Evolutionary conservation across 2,888 invertebrate species (phyloP).

Genomic region (Cheilosia grossa): DNA sequence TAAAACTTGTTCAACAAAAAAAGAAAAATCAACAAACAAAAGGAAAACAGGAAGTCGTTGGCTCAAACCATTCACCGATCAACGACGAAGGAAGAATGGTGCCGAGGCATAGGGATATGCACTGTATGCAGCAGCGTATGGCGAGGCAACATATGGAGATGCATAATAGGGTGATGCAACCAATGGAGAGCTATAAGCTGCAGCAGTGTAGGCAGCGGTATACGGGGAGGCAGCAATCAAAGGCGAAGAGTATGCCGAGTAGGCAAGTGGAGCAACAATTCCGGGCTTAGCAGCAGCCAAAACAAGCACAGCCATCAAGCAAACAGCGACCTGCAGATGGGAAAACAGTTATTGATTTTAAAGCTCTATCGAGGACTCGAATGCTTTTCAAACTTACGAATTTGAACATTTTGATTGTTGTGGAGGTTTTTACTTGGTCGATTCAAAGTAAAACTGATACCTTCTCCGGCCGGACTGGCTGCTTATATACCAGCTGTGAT

Average conservation of each 20-base stretch:
- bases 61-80: slow-evolving; percentile 31
- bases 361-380: neutral
- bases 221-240: slow-evolving; percentile 76
- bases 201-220: slow-evolving; percentile 77
- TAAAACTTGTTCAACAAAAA: neutral
- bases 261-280: slow-evolving; percentile 77
- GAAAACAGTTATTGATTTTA: neutral
- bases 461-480: neutral
- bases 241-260: slow-evolving; percentile 78
- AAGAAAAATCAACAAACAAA: slow-evolving; percentile 34
- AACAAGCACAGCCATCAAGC: slow-evolving; percentile 79
- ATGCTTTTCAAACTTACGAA: slow-evolving; percentile 78
- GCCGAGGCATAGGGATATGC: slow-evolving; percentile 76
- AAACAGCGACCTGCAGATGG: slow-evolving; percentile 74
- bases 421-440: slow-evolving; percentile 18
- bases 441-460: slow-evolving; percentile 58
- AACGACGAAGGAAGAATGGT: slow-evolving; percentile 57
- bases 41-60: slow-evolving; percentile 20
- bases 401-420: slow-evolving; percentile 80
- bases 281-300: slow-evolving; percentile 79
- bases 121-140: slow-evolving; percentile 78
- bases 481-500: slow-evolving; percentile 40
- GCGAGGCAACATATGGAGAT: slow-evolving; percentile 77
- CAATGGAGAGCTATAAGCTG: slow-evolving; percentile 75
- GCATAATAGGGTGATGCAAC: slow-evolving; percentile 77